Percentiles rank a stretch among this genome's conserved stretches.
Conservation (phyloP, 2,113 vertebrate species). For the Otolemur garnettii region DNA sequence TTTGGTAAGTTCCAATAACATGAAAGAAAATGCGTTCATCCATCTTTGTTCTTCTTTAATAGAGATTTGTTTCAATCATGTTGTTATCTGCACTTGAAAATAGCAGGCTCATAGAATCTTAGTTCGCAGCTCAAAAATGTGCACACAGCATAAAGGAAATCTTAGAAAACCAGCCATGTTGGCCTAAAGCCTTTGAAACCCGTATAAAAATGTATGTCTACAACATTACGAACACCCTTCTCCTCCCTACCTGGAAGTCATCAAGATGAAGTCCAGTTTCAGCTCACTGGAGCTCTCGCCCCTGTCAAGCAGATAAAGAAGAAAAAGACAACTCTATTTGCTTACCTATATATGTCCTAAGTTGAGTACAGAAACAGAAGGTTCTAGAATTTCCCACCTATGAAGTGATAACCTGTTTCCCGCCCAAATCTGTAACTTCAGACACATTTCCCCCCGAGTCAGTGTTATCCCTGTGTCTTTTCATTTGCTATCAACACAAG, state of each 20-base stretch:
- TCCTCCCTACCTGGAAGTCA: slow-evolving; percentile 12
- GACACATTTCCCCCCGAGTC: slow-evolving; percentile 24
- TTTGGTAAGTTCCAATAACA: slow-evolving; percentile 72
- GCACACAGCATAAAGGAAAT: slow-evolving; percentile 38
- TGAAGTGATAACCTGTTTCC: slow-evolving; percentile 28
- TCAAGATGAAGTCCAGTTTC: slow-evolving; percentile 61
- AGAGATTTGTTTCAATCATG: slow-evolving; percentile 81
- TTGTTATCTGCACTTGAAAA: slow-evolving; percentile 66
- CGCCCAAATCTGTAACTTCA: neutral
- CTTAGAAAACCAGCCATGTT: slow-evolving; percentile 20
- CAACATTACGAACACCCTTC: slow-evolving; percentile 26
- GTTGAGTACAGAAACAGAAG: slow-evolving; percentile 37
- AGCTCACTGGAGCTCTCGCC: neutral
- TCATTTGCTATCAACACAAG: neutral
- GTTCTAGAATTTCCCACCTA: slow-evolving; percentile 69
- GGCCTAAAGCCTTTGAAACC: slow-evolving; percentile 30
- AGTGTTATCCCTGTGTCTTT: slow-evolving; percentile 17
- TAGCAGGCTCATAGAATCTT: slow-evolving; percentile 57
- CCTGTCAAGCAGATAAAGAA: neutral
- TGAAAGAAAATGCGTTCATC: slow-evolving; percentile 73
- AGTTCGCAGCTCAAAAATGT: slow-evolving; percentile 64
- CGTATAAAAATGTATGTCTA: slow-evolving; percentile 61
- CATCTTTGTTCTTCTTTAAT: slow-evolving; percentile 80
- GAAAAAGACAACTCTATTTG: slow-evolving; percentile 5
- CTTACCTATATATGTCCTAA: slow-evolving; percentile 19